A percentile compares a stretch with the other conserved stretches of the same genome.
Evolutionary conservation across 2,113 vertebrate species (phyloP).

Genomic region (Pseudopipra pipra): DNA sequence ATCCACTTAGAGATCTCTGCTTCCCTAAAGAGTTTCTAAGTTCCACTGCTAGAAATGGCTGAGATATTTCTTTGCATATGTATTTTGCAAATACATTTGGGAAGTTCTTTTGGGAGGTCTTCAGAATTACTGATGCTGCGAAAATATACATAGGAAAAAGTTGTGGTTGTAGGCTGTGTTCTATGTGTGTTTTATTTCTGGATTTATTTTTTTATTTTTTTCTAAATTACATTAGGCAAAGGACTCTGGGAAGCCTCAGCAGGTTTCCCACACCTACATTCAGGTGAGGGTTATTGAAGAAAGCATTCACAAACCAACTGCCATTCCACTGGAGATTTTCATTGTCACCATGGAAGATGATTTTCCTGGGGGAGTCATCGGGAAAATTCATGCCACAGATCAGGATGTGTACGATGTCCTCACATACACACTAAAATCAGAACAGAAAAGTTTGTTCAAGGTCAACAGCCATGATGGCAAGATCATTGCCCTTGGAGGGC

Average conservation of each 20-base stretch:
- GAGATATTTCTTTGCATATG: not conserved
- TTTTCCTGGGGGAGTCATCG: slow-evolving; percentile 96
- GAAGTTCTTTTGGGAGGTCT: not conserved
- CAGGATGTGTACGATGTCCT: slow-evolving; percentile 94
- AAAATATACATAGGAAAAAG: not conserved
- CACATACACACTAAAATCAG: slow-evolving; percentile 85
- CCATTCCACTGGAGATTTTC: slow-evolving; percentile 89
- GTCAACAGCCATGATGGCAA: slow-evolving; percentile 91
- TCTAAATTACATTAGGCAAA: slow-evolving; percentile 76
- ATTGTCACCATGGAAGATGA: slow-evolving; percentile 98
- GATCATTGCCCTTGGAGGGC: slow-evolving; percentile 90
- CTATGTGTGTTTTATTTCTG: not conserved
- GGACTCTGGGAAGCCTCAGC: slow-evolving; percentile 89
- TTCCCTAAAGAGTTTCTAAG: slow-evolving; percentile 45
- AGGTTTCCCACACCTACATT: slow-evolving; percentile 83
- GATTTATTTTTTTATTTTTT: not conserved
- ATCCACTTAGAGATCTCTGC: slow-evolving; percentile 21
- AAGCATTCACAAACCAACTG: slow-evolving; percentile 90
- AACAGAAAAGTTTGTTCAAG: slow-evolving; percentile 95
- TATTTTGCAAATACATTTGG: slow-evolving; percentile 9
- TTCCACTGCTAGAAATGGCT: slow-evolving; percentile 14
- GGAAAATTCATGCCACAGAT: slow-evolving; percentile 94
- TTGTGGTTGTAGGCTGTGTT: not conserved
- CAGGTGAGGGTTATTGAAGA: slow-evolving; percentile 93
- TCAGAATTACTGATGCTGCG: not conserved